Evolutionary conservation across 2,113 vertebrate genomes (phyloP).

Genomic region (Corythaixoides concolor): DNA sequence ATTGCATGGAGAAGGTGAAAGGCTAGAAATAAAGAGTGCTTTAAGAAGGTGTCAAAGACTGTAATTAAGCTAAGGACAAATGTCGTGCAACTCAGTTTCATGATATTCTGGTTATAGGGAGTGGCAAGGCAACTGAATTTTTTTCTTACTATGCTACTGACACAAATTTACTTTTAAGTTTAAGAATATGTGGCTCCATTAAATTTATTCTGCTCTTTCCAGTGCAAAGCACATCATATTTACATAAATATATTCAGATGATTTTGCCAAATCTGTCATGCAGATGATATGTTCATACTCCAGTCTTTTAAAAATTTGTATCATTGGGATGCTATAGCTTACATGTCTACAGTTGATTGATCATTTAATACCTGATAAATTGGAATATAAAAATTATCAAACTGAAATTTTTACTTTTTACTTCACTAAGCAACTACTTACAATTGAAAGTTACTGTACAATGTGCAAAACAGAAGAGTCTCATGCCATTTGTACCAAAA

Average conservation of each 20-base stretch:
- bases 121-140: background rate
- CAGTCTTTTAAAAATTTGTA: background rate
- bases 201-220: background rate
- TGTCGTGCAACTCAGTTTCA: background rate
- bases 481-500: background rate
- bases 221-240: background rate
- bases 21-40: background rate
- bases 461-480: background rate
- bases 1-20: background rate
- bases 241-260: background rate
- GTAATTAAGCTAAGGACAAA: conserved; percentile 21
- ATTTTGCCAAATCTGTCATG: background rate
- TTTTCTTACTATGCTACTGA: background rate
- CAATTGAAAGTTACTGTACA: background rate
- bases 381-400: background rate
- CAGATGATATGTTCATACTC: background rate
- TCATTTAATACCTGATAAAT: background rate
- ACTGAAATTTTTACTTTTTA: background rate
- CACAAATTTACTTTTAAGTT: background rate
- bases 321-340: background rate
- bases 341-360: background rate
- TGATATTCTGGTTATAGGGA: background rate
- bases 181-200: background rate
- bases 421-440: background rate
- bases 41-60: background rate